phyloP scores from a whole-genome alignment of 2,797 vertebrate species.

The Falco cherrug region DNA sequence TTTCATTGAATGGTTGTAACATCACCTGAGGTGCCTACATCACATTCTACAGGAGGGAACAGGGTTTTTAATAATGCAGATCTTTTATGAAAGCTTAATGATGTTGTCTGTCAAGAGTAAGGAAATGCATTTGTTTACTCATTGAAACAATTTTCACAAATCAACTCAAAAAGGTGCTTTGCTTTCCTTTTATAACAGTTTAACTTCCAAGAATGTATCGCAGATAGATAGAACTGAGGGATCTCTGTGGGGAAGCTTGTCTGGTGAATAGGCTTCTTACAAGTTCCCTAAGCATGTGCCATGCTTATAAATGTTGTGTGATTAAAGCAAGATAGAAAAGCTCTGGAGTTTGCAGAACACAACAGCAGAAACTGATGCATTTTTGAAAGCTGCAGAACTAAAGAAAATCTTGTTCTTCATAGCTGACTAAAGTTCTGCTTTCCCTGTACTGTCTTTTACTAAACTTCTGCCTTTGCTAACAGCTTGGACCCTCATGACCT shows the following conservation, averaged over 20 bases:
- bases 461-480: not conserved
- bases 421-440: not conserved
- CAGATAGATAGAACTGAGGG: not conserved
- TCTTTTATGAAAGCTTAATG: constrained; percentile 68
- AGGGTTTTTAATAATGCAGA: constrained; percentile 65
- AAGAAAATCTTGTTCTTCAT: not conserved
- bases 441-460: not conserved
- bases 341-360: not conserved
- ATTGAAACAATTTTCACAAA: not conserved
- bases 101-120: constrained; percentile 44
- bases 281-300: not conserved
- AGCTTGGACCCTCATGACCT: not conserved
- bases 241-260: not conserved
- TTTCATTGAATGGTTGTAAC: not conserved
- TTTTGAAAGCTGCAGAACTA: not conserved
- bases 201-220: not conserved
- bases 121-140: constrained; percentile 40
- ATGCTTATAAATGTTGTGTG: not conserved
- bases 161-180: not conserved
- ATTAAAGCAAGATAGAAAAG: not conserved
- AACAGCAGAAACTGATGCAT: not conserved
- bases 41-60: constrained; percentile 7
- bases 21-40: not conserved
- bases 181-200: not conserved
- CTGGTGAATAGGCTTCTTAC: not conserved